These are phyloP conservation scores for Nymphalis io DNA, from an alignment of 1,140 invertebrate genomes.

Conservation along the genomic window DNA sequence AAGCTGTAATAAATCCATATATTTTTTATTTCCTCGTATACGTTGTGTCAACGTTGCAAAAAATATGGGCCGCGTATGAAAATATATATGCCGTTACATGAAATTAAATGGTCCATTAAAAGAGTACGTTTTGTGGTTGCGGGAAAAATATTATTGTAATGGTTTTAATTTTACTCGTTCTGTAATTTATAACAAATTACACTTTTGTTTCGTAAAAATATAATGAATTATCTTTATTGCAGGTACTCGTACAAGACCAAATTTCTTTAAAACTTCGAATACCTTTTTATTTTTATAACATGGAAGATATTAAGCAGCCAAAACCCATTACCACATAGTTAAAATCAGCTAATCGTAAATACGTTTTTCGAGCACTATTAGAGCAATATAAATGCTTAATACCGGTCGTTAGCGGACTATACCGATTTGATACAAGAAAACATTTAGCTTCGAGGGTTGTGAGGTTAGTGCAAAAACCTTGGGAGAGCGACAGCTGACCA, in stretches of 20 bases:
- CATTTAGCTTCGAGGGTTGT: slow-evolving; percentile 55
- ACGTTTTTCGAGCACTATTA: background rate
- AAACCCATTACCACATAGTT: background rate
- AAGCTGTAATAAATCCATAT: slow-evolving; percentile 44
- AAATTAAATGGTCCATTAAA: slow-evolving; percentile 40
- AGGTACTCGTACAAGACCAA: no score
- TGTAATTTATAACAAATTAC: background rate
- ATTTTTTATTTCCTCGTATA: slow-evolving; percentile 31
- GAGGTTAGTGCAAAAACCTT: slow-evolving; percentile 57
- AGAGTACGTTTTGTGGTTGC: slow-evolving; percentile 31
- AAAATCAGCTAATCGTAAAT: background rate
- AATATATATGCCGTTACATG: slow-evolving; percentile 39
- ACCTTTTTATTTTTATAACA: no score
- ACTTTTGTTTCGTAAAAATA: background rate
- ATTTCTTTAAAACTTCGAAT: no score
- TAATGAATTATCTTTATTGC: no score
- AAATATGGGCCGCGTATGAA: slow-evolving; percentile 37
- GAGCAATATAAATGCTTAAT: slow-evolving; percentile 30
- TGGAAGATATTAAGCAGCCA: background rate
- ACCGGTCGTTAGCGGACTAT: slow-evolving; percentile 33
- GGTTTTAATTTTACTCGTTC: slow-evolving; percentile 26
- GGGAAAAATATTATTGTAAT: slow-evolving; percentile 30
- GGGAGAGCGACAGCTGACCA: slow-evolving; percentile 66
- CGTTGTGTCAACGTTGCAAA: slow-evolving; percentile 27
- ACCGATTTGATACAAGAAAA: slow-evolving; percentile 54